Evolutionary conservation across 2,113 vertebrate species (phyloP).

Genomic region (Lonchura striata): DNA sequence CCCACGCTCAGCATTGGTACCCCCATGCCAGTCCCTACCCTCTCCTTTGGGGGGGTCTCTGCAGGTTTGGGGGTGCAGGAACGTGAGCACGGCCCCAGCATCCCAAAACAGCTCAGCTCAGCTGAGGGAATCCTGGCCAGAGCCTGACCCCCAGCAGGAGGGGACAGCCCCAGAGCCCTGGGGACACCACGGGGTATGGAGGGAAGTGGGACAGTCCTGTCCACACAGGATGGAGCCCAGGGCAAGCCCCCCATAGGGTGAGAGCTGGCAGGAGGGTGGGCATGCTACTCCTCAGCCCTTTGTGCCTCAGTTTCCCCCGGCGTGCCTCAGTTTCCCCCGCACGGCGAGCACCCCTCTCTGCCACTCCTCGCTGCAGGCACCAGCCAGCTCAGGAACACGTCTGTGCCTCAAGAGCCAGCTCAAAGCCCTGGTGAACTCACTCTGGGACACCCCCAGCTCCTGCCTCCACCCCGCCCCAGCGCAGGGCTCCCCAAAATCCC

Average conservation of each 20-base stretch:
- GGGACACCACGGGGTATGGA: rapidly evolving
- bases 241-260: no score
- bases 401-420: rapidly evolving
- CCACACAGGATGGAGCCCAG: neutral
- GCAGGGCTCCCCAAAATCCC: neutral
- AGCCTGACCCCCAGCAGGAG: neutral
- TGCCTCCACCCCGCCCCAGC: neutral
- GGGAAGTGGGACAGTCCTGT: rapidly evolving
- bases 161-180: neutral
- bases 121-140: neutral
- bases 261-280: neutral
- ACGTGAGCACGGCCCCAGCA: rapidly evolving
- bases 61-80: neutral
- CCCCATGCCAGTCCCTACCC: neutral
- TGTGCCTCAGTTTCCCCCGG: neutral
- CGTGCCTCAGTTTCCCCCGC: neutral
- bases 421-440: neutral
- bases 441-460: neutral
- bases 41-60: rapidly evolving
- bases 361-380: neutral
- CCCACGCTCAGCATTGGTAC: neutral
- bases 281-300: neutral
- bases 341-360: neutral
- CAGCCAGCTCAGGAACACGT: neutral
- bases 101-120: neutral